These are phyloP conservation scores for Clamator glandarius DNA, from an alignment of 2,797 vertebrate genomes.

Conservation along the genomic window DNA sequence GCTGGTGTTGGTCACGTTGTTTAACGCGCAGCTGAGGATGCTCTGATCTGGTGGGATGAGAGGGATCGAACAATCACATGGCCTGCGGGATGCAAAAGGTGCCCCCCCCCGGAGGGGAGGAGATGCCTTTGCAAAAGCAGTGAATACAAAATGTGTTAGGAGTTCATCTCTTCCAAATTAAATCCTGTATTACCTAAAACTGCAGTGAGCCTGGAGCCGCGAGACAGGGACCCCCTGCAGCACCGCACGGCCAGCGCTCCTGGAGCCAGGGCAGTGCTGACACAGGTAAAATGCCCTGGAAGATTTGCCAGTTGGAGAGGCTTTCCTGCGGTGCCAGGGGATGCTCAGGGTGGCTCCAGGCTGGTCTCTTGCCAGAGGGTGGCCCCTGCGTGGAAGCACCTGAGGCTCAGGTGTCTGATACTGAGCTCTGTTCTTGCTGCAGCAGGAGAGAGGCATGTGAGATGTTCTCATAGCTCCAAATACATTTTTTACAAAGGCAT, in stretches of 20 bases:
- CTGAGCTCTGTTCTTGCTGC: too few species aligned
- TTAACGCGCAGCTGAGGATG: neutral
- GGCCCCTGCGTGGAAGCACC: neutral
- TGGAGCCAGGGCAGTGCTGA: accelerated
- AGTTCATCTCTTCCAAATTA: neutral
- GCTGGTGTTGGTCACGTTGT: neutral
- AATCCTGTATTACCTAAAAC: neutral
- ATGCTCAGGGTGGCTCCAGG: neutral
- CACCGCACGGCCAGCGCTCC: accelerated
- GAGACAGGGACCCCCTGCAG: neutral
- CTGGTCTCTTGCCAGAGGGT: neutral
- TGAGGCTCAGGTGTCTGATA: too few species aligned
- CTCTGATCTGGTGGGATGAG: neutral
- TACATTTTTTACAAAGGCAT: too few species aligned
- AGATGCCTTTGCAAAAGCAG: neutral
- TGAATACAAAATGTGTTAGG: neutral
- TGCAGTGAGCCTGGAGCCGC: neutral
- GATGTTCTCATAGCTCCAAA: too few species aligned
- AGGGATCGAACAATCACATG: neutral
- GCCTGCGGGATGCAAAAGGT: neutral
- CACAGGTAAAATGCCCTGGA: neutral
- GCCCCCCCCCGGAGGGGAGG: neutral
- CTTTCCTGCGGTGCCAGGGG: neutral
- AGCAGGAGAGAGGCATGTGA: too few species aligned
- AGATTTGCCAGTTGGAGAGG: neutral